Percentiles rank a stretch among this genome's conserved stretches.
These are phyloP conservation scores for Agrochola lota DNA, from an alignment of 2,888 invertebrate genomes.

Conservation along the genomic window DNA sequence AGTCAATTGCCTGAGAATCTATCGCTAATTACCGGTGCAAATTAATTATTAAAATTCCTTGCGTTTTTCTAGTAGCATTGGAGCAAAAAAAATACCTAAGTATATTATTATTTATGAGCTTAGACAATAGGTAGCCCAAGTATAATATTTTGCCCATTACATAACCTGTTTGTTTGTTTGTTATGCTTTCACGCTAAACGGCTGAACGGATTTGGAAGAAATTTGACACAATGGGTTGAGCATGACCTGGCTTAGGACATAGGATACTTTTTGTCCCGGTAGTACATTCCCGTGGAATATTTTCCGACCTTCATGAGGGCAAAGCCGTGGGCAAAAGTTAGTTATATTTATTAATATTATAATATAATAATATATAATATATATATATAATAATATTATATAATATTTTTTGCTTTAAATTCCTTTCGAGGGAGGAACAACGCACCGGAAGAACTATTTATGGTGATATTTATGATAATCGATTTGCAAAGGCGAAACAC, in stretches of 20 bases:
- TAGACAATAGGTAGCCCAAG: not conserved
- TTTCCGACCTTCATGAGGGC: too few relatives aligned
- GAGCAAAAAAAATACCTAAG: not conserved
- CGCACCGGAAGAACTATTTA: constrained; percentile 37
- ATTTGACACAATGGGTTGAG: too few relatives aligned
- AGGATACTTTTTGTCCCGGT: too few relatives aligned
- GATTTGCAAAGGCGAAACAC: constrained; percentile 45
- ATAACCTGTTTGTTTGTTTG: too few relatives aligned
- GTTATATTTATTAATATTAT: too few relatives aligned
- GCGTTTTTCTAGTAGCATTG: constrained; percentile 9
- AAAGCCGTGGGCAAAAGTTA: too few relatives aligned
- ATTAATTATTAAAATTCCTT: constrained; percentile 37
- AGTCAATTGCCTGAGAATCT: constrained; percentile 30
- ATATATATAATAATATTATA: too few relatives aligned
- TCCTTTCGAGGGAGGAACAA: constrained; percentile 7
- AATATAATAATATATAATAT: too few relatives aligned
- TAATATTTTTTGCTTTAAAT: constrained; percentile 13
- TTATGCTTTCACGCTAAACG: too few relatives aligned
- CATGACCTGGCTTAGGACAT: too few relatives aligned
- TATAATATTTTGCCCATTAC: not conserved
- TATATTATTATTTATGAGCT: constrained; percentile 1
- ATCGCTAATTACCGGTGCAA: constrained; percentile 21
- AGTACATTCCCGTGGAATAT: too few relatives aligned
- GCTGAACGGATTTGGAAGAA: too few relatives aligned
- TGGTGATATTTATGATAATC: constrained; percentile 36